Conservation (phyloP, 1,140 invertebrate genomes). For the Zaprionus nigranus region DNA sequence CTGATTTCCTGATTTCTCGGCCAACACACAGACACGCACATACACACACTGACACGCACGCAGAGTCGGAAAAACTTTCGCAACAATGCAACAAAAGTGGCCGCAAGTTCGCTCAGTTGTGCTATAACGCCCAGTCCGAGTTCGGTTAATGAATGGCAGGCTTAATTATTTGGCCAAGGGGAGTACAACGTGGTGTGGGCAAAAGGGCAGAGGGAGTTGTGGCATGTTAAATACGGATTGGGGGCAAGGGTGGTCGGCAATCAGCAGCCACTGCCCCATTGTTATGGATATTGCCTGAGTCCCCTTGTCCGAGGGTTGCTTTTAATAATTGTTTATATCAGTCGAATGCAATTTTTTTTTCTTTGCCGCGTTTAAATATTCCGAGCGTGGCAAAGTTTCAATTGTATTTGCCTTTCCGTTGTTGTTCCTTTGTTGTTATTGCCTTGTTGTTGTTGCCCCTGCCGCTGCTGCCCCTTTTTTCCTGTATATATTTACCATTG, state of each 20-base stretch:
- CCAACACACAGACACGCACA: not conserved
- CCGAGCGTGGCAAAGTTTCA: slow-evolving; percentile 61
- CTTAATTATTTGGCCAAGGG: slow-evolving; percentile 60
- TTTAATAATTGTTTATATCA: slow-evolving; percentile 81
- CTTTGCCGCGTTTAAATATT: slow-evolving; percentile 63
- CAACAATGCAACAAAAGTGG: slow-evolving; percentile 45
- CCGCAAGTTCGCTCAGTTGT: slow-evolving; percentile 41
- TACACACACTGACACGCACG: slow-evolving; percentile 5
- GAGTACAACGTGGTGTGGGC: not conserved
- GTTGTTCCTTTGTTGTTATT: slow-evolving; percentile 15
- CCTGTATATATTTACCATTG: slow-evolving; percentile 67
- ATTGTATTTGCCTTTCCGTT: slow-evolving; percentile 62
- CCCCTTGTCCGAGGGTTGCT: slow-evolving; percentile 55
- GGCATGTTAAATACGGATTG: not conserved
- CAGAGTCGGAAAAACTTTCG: slow-evolving; percentile 3
- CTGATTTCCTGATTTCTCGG: not conserved
- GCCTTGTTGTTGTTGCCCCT: slow-evolving; percentile 13
- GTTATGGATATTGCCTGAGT: slow-evolving; percentile 42
- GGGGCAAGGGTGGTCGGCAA: slow-evolving; percentile 29
- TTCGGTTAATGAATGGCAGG: slow-evolving; percentile 69
- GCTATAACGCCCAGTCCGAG: slow-evolving; percentile 37
- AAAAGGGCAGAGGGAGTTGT: slow-evolving; percentile 14
- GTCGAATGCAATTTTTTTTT: slow-evolving; percentile 63
- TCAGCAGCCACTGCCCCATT: slow-evolving; percentile 38
- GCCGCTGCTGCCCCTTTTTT: slow-evolving; percentile 5